phyloP scores from a whole-genome alignment of 2,888 invertebrate species.

The Ophraella communa region DNA sequence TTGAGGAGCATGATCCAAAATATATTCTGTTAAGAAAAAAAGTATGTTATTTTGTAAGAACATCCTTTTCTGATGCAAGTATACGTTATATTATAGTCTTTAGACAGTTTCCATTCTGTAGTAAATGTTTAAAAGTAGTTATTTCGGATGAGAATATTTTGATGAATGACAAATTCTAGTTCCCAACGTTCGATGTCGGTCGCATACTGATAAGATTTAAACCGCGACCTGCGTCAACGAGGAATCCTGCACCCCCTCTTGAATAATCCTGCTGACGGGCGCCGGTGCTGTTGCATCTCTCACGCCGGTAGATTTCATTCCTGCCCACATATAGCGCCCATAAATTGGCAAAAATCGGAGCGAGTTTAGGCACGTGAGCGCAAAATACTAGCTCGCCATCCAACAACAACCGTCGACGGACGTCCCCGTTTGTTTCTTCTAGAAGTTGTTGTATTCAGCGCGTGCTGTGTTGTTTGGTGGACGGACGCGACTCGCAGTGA shows the following conservation, averaged over 20 bases:
- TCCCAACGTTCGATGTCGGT: background rate
- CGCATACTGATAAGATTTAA: background rate
- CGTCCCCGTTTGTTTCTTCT: conserved; percentile 19
- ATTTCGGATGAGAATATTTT: too few relatives aligned
- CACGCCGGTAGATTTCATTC: conserved; percentile 16
- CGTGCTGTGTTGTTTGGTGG: conserved; percentile 27
- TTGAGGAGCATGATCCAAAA: too few relatives aligned
- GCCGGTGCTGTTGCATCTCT: conserved; percentile 8
- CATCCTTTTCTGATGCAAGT: too few relatives aligned
- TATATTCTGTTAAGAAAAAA: too few relatives aligned
- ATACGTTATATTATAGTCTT: too few relatives aligned
- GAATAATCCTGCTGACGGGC: conserved; percentile 2
- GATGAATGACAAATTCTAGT: too few relatives aligned
- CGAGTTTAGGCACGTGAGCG: conserved; percentile 25
- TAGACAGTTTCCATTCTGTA: too few relatives aligned
- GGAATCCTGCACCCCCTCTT: background rate
- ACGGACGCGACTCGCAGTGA: conserved; percentile 4
- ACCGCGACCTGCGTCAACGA: conserved; percentile 23
- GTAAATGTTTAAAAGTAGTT: too few relatives aligned
- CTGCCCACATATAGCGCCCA: conserved; percentile 21
- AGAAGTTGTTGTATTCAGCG: conserved; percentile 24
- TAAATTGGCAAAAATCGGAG: conserved; percentile 28
- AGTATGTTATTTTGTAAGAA: too few relatives aligned
- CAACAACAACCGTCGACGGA: background rate
- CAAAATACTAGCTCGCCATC: conserved; percentile 4